Evolutionary conservation across 2,888 invertebrate genomes (phyloP), one percentile per base, ranked within the genome.

Genomic region (Xestia c-nigrum): DNA sequence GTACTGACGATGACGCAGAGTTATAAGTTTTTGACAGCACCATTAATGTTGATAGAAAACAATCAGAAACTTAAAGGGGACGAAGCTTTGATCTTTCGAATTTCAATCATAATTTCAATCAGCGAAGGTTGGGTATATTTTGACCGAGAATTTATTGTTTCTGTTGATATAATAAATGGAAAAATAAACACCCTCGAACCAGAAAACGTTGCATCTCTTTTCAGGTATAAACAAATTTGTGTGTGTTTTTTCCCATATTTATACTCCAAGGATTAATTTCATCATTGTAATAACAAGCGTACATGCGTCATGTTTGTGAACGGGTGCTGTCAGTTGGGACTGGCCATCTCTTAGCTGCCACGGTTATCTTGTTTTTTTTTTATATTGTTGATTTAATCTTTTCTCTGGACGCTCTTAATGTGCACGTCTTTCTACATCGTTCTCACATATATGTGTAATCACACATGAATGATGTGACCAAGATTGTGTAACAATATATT

Each of bases 1-100:
- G 67, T 65, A 52, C 75, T 80, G 78, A 76, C 40, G 66, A 67
- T 65, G 76, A 67, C 64, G 78, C 76, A 72, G 61, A 65, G 64
- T 81, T 72, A 75, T 69, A 85, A 87, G 85, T 85, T 85, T 81
- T 61, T 80, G 86, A 83, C 87, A 85, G 78, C 47, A 65, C 78
- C 85, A 87, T 87, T 82, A 82, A 83, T 84, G 78, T 84, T 87
- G 86, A 85, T 74, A 84, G 73, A 87, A 87, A 80, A 87, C 86
- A 86, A 87, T 87, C 80, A 76, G 14, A 80, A 87, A 82, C 81
- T 85, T 77, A 71, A 72, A 65, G 66, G 50, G 64, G 57, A 55
- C 57, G 65, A 52, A n/a, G 38, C 79, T 88, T 88, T 84, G 83
- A 87, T 87, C 61, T 64, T 72, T 55, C 46, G 63, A 76, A 76